Evolutionary conservation across 2,888 invertebrate species (phyloP).

Genomic region (Julus scanicus): DNA sequence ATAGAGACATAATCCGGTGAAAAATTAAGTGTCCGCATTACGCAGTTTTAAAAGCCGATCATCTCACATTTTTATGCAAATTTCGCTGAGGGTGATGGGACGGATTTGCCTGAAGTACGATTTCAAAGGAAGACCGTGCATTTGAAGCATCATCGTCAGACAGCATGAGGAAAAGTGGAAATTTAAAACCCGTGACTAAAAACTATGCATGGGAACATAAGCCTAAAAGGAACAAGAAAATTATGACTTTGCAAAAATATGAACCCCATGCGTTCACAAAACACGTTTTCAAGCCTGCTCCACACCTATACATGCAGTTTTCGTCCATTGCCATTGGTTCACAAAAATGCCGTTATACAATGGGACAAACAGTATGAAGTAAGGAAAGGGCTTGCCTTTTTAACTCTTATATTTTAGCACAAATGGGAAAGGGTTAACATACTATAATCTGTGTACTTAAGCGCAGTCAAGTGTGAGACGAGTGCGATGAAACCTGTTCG

Average conservation of each 20-base stretch:
- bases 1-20: background rate
- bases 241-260: slow-evolving; percentile 37
- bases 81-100: background rate
- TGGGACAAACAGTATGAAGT: background rate
- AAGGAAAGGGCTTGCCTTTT: slow-evolving; percentile 35
- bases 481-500: slow-evolving; percentile 30
- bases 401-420: background rate
- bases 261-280: slow-evolving; percentile 4
- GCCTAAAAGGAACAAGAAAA: background rate
- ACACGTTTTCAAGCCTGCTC: background rate
- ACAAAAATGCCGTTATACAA: background rate
- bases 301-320: background rate
- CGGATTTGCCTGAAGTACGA: background rate
- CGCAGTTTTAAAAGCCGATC: slow-evolving; percentile 2
- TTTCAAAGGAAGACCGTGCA: slow-evolving; percentile 5
- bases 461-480: slow-evolving; percentile 34
- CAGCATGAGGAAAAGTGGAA: background rate
- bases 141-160: slow-evolving; percentile 26
- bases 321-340: background rate
- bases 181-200: slow-evolving; percentile 29
- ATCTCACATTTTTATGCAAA: slow-evolving; percentile 19
- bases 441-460: slow-evolving; percentile 38
- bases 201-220: background rate
- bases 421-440: slow-evolving; percentile 30
- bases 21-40: background rate